Conservation (phyloP, 2,888 invertebrate species). For the Eilema griseolum region DNA sequence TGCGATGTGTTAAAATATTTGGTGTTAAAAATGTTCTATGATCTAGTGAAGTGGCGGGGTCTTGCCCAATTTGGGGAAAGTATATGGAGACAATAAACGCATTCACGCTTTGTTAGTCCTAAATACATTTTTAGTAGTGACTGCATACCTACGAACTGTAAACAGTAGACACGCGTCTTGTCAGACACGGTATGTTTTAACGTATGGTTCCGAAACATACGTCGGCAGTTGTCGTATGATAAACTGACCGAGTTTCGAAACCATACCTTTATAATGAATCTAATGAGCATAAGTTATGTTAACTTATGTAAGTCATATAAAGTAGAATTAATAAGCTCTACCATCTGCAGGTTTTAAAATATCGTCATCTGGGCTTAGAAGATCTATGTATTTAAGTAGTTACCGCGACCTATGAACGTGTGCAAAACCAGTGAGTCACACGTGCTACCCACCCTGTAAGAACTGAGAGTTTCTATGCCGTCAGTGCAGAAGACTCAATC, state of each 20-base stretch:
- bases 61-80: conserved; percentile 5
- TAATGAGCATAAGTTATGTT: background rate
- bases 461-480: too few relatives aligned
- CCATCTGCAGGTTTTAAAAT: too few relatives aligned
- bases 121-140: background rate
- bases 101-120: conserved; percentile 2
- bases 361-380: too few relatives aligned
- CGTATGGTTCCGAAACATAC: too few relatives aligned
- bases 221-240: too few relatives aligned
- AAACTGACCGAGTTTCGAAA: too few relatives aligned
- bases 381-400: too few relatives aligned
- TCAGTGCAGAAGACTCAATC: too few relatives aligned
- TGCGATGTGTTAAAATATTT: conserved; percentile 57
- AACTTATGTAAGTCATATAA: background rate
- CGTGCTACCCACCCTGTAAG: too few relatives aligned
- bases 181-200: background rate
- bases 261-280: background rate
- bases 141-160: background rate
- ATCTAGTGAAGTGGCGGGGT: conserved; percentile 31
- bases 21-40: conserved; percentile 46
- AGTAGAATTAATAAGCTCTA: background rate
- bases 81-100: background rate
- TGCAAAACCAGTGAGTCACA: too few relatives aligned
- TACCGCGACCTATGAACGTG: too few relatives aligned
- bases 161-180: background rate